Conservation (phyloP, 2,797 vertebrate species). For the Rhadinocentrus ornatus region DNA sequence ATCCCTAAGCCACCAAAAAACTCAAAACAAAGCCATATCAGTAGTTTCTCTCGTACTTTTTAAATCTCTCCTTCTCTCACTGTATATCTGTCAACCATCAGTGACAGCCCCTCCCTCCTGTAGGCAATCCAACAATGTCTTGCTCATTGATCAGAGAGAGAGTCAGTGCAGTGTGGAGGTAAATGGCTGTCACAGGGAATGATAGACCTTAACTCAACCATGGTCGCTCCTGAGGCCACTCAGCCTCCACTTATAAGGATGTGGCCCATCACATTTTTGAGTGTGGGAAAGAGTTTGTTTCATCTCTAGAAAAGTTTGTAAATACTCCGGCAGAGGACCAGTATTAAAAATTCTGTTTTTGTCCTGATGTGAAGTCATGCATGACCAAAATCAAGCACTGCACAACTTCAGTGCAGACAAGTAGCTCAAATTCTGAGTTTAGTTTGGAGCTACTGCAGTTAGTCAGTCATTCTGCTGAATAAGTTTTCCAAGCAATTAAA, state of each 20-base stretch:
- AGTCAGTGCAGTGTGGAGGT: conserved; percentile 68
- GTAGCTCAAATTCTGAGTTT: no score
- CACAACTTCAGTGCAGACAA: no score
- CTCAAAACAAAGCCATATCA: conserved; percentile 54
- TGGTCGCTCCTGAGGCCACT: conserved; percentile 70
- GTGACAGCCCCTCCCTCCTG: conserved; percentile 47
- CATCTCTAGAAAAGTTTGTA: conserved; percentile 22
- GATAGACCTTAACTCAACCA: conserved; percentile 75
- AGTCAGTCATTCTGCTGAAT: no score
- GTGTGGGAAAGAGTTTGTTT: conserved; percentile 49
- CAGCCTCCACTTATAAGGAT: conserved; percentile 67
- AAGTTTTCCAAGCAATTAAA: no score
- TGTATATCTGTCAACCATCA: conserved; percentile 42
- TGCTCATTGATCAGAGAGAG: conserved; percentile 74
- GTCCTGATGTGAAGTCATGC: not conserved
- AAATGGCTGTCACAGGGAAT: conserved; percentile 76
- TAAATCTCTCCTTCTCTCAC: conserved; percentile 21
- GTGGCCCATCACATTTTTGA: conserved; percentile 55
- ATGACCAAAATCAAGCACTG: not conserved
- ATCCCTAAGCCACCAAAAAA: conserved; percentile 35
- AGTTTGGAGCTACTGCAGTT: no score
- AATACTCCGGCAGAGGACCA: conserved; percentile 32
- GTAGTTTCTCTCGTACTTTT: conserved; percentile 17
- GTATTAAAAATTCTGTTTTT: conserved; percentile 23
- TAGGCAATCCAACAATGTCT: conserved; percentile 70